Evolutionary conservation across 2,797 vertebrate genomes (phyloP).

Genomic region (Anabacerthia variegaticeps): DNA sequence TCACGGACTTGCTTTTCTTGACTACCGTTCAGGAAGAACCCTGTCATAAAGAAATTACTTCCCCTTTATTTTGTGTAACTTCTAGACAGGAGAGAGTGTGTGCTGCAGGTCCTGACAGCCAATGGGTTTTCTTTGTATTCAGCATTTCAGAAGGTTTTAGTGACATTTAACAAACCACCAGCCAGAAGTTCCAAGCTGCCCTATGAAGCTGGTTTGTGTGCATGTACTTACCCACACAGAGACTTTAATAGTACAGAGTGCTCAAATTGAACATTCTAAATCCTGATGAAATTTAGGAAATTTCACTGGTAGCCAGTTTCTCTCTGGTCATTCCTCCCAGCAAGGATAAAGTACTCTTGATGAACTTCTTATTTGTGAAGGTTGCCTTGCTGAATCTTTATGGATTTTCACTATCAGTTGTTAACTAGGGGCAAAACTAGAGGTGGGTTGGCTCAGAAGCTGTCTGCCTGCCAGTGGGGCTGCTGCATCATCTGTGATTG

Average conservation of each 20-base stretch:
- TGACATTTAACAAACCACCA: neutral
- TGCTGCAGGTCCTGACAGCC: neutral
- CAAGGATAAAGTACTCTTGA: neutral
- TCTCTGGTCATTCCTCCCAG: neutral
- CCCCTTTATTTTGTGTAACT: neutral
- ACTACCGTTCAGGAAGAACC: neutral
- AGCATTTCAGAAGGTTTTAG: neutral
- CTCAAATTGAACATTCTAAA: neutral
- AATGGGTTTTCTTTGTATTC: neutral
- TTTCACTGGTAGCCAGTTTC: neutral
- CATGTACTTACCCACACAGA: neutral
- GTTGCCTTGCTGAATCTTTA: neutral
- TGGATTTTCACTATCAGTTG: neutral
- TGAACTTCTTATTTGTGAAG: neutral
- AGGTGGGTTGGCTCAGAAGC: neutral
- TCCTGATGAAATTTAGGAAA: neutral
- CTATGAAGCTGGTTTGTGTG: neutral
- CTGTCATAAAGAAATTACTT: constrained; percentile 17
- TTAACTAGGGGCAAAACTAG: neutral
- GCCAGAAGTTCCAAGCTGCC: neutral
- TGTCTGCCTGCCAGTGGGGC: neutral
- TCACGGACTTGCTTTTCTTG: neutral
- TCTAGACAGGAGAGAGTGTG: neutral
- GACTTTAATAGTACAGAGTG: neutral
- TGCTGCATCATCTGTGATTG: neutral